A percentile compares a stretch with the other conserved stretches of the same genome.
Conservation (phyloP, 2,113 vertebrate species). For the Nerophis ophidion region DNA sequence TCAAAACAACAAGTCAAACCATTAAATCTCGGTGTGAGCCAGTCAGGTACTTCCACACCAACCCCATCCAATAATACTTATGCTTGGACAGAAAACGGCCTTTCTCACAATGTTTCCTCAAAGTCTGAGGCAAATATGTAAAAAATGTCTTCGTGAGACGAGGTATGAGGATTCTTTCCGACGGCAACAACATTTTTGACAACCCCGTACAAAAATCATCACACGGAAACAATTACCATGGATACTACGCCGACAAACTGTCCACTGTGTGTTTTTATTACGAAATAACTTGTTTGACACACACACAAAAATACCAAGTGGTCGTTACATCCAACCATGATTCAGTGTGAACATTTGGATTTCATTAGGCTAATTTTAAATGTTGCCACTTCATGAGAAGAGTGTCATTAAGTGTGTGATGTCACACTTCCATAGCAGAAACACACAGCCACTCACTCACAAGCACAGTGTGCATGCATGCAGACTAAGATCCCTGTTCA, state of each 20-base stretch:
- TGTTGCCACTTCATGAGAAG: no score
- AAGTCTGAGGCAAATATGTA: no score
- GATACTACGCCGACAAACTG: not conserved
- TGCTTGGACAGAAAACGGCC: no score
- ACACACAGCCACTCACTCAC: not conserved
- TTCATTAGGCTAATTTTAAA: not conserved
- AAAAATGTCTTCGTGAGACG: no score
- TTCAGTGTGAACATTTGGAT: not conserved
- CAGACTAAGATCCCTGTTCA: constrained; percentile 16
- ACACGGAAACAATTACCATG: not conserved
- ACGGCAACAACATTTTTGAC: no score
- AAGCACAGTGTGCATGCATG: constrained; percentile 1
- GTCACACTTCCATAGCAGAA: constrained; percentile 13
- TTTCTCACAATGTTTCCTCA: no score
- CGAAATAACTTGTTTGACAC: not conserved
- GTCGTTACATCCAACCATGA: not conserved
- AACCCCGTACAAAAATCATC: not conserved
- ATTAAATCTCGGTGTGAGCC: no score
- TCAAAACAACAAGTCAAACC: not conserved
- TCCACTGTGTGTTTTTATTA: not conserved
- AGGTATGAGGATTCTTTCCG: no score
- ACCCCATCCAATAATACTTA: no score
- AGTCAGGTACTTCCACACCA: no score
- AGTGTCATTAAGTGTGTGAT: not conserved
- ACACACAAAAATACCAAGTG: not conserved